These are phyloP conservation scores for Linepithema humile DNA, from an alignment of 1,140 invertebrate genomes.

Conservation along the genomic window DNA sequence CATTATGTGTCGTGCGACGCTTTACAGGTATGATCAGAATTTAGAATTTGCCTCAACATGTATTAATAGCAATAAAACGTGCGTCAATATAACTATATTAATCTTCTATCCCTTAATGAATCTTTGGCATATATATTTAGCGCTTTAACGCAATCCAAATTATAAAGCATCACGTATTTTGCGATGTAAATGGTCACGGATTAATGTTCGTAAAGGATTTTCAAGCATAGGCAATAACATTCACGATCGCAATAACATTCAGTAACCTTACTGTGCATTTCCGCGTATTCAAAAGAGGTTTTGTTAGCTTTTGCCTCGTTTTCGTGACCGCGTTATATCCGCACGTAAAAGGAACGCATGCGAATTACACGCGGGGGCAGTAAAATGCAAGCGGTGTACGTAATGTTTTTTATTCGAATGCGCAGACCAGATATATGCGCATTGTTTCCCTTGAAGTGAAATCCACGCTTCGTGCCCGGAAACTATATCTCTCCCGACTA, in stretches of 20 bases:
- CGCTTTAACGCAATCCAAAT: background rate
- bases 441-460: constrained; percentile 34
- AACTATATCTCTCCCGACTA: constrained; percentile 23
- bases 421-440: too few species aligned
- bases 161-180: background rate
- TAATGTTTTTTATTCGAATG: constrained; percentile 42
- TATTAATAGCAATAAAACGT: constrained; percentile 25
- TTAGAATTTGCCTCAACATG: background rate
- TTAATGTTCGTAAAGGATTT: constrained; percentile 20
- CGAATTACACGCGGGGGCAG: constrained; percentile 33
- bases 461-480: constrained; percentile 13
- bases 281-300: constrained; percentile 11
- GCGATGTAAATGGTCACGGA: background rate
- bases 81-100: background rate
- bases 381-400: constrained; percentile 36
- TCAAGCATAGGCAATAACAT: constrained; percentile 6
- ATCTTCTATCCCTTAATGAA: constrained; percentile 1
- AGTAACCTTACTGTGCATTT: constrained; percentile 37
- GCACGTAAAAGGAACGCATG: constrained; percentile 22
- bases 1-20: constrained; percentile 10
- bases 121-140: background rate
- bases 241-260: constrained; percentile 27
- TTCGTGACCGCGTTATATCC: background rate
- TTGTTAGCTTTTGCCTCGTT: constrained; percentile 6
- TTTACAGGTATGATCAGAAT: constrained; percentile 10